These are phyloP conservation scores for Cephus rjabovi DNA, from an alignment of 2,888 invertebrate species.

Conservation along the genomic window DNA sequence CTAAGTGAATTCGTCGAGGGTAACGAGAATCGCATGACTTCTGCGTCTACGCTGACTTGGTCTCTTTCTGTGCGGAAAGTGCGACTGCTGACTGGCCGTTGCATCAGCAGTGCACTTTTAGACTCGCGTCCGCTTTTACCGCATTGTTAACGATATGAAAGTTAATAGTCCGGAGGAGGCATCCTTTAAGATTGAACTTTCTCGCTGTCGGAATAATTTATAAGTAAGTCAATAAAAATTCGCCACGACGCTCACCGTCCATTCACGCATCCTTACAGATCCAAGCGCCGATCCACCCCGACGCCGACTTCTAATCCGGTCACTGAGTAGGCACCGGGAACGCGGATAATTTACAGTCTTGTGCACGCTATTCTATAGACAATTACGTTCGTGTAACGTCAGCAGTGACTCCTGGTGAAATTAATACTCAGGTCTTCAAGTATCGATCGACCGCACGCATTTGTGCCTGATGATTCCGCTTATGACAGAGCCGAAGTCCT, in stretches of 20 bases:
- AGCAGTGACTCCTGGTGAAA: background rate
- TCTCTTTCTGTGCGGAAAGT: conserved; percentile 16
- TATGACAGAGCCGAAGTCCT: background rate
- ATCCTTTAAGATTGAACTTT: conserved; percentile 30
- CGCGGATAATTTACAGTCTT: background rate
- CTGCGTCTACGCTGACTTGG: background rate
- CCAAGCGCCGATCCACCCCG: background rate
- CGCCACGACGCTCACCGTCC: background rate
- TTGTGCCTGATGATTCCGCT: background rate
- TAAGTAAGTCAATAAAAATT: background rate
- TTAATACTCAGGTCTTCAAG: background rate
- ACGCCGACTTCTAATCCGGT: background rate
- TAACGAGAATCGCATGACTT: background rate
- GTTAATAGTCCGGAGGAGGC: conserved; percentile 25
- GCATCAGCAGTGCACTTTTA: conserved; percentile 21
- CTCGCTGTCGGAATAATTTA: conserved; percentile 14
- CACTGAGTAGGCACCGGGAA: background rate
- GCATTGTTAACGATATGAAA: conserved; percentile 29
- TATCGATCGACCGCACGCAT: background rate
- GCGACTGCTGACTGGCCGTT: conserved; percentile 27
- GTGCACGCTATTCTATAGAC: background rate
- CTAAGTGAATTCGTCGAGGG: background rate
- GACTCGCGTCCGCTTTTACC: conserved; percentile 22
- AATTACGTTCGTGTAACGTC: background rate
- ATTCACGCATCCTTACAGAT: background rate